Evolutionary conservation across 2,797 vertebrate species (phyloP), one percentile per base, ranked within the genome.

Genomic region (Xerus rutilus): DNA sequence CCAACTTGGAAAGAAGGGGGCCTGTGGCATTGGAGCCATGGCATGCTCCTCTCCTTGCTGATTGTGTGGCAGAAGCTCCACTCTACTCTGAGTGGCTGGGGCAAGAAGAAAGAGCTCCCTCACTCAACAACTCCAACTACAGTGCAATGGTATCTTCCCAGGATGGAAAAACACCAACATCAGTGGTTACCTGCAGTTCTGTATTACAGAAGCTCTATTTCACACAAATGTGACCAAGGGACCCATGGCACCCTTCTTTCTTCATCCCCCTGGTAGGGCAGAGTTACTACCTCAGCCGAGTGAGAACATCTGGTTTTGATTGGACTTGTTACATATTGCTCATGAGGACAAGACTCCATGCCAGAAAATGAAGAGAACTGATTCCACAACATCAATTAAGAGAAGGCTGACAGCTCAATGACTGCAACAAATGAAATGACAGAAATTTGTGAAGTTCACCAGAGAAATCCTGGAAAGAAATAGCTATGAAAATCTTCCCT

Each of bases 251-350:
- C 35, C 52, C 62, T 81, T 45, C 12, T 25, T 28, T 0, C 2
- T 4, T 43, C 43, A 21, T 3, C 52, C 35, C 45, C 35, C 17
- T 1, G 1, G 13, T 1, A 70, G 7, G 4, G 20, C 12, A 15
- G 43, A 89, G 81, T 25, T 5, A 23, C 57, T 10, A 4, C 21
- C 13, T 2, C 1, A 7, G 9, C 1, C 77, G 0, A 5, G 28
- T 69, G 32, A 69, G 39, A n/a, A 14, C 39, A 47, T 5, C 23
- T 13, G 67, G 23, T 13, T 69, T 73, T 25, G 3, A 49, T 0
- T 59, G 54, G 35, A 13, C 17, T 65, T 69, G 1, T 2, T 7
- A 23, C 62, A 65, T 21, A 70, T 57, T 20, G 0, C 13, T 81
- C 15, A 0, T 30, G 23, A 89, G 59, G 5, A 91, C 21, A 2